phyloP scores from a whole-genome alignment of 2,888 invertebrate species.

The Theristus sp. region DNA sequence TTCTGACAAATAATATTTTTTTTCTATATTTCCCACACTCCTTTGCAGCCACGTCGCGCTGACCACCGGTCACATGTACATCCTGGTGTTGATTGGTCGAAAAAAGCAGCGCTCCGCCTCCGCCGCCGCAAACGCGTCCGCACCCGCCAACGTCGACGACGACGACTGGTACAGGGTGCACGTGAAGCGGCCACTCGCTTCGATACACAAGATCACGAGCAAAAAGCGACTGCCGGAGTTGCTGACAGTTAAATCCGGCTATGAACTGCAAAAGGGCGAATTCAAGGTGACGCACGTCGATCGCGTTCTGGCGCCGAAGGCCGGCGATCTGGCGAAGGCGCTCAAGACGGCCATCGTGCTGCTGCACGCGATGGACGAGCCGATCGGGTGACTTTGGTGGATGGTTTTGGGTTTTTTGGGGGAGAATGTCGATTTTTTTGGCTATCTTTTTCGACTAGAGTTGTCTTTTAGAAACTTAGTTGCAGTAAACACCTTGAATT shows the following conservation, averaged over 20 bases:
- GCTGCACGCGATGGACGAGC: conserved; percentile 10
- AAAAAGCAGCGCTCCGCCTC: background rate
- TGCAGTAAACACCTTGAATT: too few species aligned
- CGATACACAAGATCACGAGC: conserved; percentile 88
- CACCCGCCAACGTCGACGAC: background rate
- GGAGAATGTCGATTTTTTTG: too few species aligned
- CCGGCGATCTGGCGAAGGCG: conserved; percentile 27
- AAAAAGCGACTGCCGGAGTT: conserved; percentile 83
- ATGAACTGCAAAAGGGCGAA: conserved; percentile 3
- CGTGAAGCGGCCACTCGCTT: conserved; percentile 64
- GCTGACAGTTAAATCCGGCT: conserved; percentile 79
- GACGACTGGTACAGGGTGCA: conserved; percentile 26
- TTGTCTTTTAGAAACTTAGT: too few species aligned
- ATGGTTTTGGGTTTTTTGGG: too few species aligned
- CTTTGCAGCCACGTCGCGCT: conserved; percentile 18
- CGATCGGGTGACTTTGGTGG: background rate
- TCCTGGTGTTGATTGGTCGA: conserved; percentile 11
- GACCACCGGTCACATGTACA: conserved; percentile 20
- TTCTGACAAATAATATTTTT: too few species aligned
- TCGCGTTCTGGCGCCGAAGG: conserved; percentile 20
- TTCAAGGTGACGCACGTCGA: conserved; percentile 28
- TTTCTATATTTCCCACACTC: too few species aligned
- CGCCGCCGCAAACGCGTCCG: background rate
- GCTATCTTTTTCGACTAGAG: too few species aligned
- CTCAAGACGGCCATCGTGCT: conserved; percentile 22